Percentiles rank a stretch among this genome's conserved stretches.
phyloP scores from a whole-genome alignment of 2,888 invertebrate genomes.

The Hirtodrosophila trivittata region DNA sequence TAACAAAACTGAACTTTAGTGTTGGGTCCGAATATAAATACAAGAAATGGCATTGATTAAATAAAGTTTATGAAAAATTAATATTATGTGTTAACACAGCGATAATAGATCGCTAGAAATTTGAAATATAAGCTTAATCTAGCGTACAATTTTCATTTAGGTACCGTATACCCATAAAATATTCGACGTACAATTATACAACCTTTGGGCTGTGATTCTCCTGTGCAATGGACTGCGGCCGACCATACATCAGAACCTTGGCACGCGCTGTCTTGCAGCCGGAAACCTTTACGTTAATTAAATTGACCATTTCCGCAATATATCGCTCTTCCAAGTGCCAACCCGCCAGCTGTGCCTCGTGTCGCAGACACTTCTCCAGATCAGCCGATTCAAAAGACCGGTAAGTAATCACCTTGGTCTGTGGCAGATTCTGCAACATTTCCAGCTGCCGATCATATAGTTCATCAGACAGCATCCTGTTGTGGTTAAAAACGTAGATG shows the following conservation, averaged over 20 bases:
- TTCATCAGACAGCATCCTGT: constrained; percentile 42
- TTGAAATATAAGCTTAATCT: too few species aligned
- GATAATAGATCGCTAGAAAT: too few species aligned
- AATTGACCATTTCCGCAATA: constrained; percentile 65
- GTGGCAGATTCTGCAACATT: constrained; percentile 38
- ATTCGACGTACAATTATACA: too few species aligned
- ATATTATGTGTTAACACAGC: too few species aligned
- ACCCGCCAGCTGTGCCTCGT: constrained; percentile 60
- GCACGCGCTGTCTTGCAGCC: constrained; percentile 82
- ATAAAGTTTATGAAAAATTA: too few species aligned
- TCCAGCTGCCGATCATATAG: constrained; percentile 40
- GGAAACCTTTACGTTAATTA: constrained; percentile 63
- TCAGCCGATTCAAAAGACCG: constrained; percentile 58
- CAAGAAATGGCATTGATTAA: too few species aligned
- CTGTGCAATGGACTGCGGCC: not conserved
- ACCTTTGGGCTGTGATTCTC: too few species aligned
- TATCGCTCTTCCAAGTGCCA: constrained; percentile 51
- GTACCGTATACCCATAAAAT: too few species aligned
- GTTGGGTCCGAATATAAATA: too few species aligned
- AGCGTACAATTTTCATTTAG: too few species aligned
- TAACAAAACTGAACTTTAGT: too few species aligned
- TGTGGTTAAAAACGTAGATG: constrained; percentile 79
- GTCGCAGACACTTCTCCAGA: constrained; percentile 70
- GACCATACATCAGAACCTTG: constrained; percentile 74
- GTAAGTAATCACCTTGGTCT: constrained; percentile 68